Evolutionary conservation across 2,113 vertebrate genomes (phyloP).

Genomic region (Lagopus muta): DNA sequence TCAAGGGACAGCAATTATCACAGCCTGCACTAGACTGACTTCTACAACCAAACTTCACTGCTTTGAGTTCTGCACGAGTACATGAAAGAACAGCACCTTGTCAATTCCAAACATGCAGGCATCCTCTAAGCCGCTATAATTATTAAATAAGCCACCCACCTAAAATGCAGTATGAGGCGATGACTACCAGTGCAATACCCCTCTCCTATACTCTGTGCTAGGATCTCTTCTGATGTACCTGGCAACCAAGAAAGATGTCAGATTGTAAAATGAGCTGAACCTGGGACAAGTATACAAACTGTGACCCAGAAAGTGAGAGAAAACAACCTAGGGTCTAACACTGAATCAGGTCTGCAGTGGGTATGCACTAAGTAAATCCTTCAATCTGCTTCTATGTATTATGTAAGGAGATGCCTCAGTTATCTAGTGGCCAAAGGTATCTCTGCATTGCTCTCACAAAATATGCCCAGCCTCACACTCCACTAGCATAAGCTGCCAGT

Average conservation of each 20-base stretch:
- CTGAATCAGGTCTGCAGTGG: background rate
- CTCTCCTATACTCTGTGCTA: background rate
- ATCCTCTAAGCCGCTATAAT: background rate
- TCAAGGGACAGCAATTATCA: background rate
- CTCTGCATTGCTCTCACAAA: background rate
- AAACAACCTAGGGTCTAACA: background rate
- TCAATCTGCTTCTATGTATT: background rate
- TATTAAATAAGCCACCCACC: background rate
- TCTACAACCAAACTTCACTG: background rate
- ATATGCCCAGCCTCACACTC: background rate
- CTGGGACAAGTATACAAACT: background rate
- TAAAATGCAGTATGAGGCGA: rapidly evolving
- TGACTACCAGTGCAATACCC: background rate
- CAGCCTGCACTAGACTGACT: background rate
- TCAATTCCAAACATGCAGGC: background rate
- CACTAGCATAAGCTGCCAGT: background rate
- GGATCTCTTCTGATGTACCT: background rate
- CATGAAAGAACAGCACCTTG: background rate
- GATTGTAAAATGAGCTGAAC: background rate
- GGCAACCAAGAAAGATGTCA: background rate
- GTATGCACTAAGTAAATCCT: background rate
- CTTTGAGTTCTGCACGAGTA: background rate
- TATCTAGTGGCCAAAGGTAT: background rate
- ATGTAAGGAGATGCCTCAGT: background rate
- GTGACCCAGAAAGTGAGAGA: background rate